A percentile compares a stretch with the other conserved stretches of the same genome.
These are phyloP conservation scores for Mellilla xanthometata DNA, from an alignment of 2,888 invertebrate species.

Conservation along the genomic window DNA sequence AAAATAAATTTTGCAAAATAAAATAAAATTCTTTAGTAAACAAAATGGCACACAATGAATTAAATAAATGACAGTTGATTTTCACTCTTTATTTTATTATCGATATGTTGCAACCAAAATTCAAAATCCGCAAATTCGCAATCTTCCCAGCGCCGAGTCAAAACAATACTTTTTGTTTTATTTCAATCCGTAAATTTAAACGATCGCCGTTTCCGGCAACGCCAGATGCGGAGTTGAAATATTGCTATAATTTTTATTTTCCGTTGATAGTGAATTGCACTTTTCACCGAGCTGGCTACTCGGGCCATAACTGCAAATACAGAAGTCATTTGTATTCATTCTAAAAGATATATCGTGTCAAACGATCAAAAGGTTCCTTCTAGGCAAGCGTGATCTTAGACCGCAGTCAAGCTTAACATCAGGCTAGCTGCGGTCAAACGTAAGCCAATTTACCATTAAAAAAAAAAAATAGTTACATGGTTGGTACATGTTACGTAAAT, in stretches of 20 bases:
- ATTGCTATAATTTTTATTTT: slow-evolving; percentile 48
- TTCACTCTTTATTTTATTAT: too few species aligned
- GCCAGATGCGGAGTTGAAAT: slow-evolving; percentile 50
- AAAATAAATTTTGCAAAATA: too few species aligned
- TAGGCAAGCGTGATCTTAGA: too few species aligned
- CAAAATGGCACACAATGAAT: too few species aligned
- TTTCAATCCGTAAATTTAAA: slow-evolving; percentile 42
- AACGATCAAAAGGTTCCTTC: too few species aligned
- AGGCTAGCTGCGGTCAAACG: too few species aligned
- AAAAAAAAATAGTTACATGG: too few species aligned
- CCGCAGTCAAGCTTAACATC: too few species aligned
- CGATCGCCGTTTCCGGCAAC: slow-evolving; percentile 34
- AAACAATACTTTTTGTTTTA: slow-evolving; percentile 38
- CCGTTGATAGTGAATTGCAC: slow-evolving; percentile 30
- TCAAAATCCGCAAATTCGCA: slow-evolving; percentile 9
- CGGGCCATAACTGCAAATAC: slow-evolving; percentile 32
- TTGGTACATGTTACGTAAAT: too few species aligned
- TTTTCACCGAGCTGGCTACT: slow-evolving; percentile 28
- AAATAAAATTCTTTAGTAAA: too few species aligned
- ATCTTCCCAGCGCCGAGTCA: slow-evolving; percentile 28
- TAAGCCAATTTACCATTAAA: too few species aligned
- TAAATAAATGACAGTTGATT: too few species aligned
- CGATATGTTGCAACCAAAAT: background rate
- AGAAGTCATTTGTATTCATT: background rate
- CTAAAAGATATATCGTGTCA: background rate